Evolutionary conservation across 35 echinoderm and acorn worm genomes (phyloP), one percentile per base, ranked within the genome.

Genomic region (Heliocidaris erythrogramma): DNA sequence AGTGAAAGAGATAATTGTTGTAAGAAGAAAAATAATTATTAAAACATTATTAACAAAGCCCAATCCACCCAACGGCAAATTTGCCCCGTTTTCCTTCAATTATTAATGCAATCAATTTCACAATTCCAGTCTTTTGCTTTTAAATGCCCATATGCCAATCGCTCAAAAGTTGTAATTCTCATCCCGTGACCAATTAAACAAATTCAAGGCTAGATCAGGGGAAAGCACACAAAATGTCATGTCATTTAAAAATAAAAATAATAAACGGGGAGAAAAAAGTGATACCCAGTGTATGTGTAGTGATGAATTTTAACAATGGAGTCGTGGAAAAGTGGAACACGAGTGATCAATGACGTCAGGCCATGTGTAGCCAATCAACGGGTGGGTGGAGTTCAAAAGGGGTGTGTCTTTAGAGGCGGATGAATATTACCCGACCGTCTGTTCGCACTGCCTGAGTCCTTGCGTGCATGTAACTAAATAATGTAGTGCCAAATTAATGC

Each of bases 381-480:
- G n/a, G 87, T 32, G 49, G 49, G 21, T 48, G 16, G 47, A 24
- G 93, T 35, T 71, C 59, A n/a, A 78, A 59, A 42, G 59, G n/a
- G 32, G 59, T 94, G 29, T 71, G 12, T 47, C 47, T 30, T 59
- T 94, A 94, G 71, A 96, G 69, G 42, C 94, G 89, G 59, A 96
- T 92, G 32, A 92, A 95, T 85, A 96, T 96, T 96, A 96, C 96
- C 96, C 96, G 88, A 65, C 96, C 59, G 90, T 96, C 96, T 85
- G 92, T 88, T 27, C 71, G 94, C 9, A 96, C 60, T 49, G 96
- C 60, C 16, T 95, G 94, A 27, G 96, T 88, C 90, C 96, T 94
- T 48, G 96, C 65, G 49, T 96, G 96, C 96, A 96, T 96, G 96
- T 93, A 96, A 96, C 96, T 96, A 86, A 56, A 96, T 31, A 94